Percentiles rank a stretch among this genome's conserved stretches.
Conservation (phyloP, 2,888 invertebrate genomes). For the Callinectes sapidus region DNA sequence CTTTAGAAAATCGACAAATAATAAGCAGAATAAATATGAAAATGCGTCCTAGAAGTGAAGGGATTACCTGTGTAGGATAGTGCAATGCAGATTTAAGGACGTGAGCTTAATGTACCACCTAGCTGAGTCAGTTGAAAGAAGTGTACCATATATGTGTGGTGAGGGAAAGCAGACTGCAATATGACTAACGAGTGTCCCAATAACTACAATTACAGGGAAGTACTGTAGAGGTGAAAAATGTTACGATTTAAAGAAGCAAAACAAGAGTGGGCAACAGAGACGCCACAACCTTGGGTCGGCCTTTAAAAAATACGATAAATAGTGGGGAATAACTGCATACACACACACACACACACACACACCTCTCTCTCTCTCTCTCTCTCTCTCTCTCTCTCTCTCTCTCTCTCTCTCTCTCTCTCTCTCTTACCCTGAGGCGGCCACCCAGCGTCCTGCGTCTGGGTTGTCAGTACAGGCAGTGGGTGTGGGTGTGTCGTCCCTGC, state of each 20-base stretch:
- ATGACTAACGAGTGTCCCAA: too few relatives aligned
- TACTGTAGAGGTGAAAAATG: too few relatives aligned
- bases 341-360: background rate
- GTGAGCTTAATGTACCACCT: too few relatives aligned
- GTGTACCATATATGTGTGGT: too few relatives aligned
- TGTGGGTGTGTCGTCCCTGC: conserved; percentile 29
- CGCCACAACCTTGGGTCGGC: background rate
- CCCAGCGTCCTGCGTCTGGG: conserved; percentile 47
- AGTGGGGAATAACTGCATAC: background rate
- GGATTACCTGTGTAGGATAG: too few relatives aligned
- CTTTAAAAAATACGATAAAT: background rate
- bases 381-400: conserved; percentile 20
- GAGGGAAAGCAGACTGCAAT: too few relatives aligned
- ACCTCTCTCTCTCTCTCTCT: background rate
- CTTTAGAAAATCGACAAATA: too few relatives aligned
- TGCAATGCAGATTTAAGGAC: too few relatives aligned
- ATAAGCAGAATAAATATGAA: too few relatives aligned
- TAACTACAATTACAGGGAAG: too few relatives aligned
- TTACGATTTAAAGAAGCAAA: background rate
- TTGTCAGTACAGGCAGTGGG: conserved; percentile 56
- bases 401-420: conserved; percentile 28
- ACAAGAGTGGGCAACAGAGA: background rate
- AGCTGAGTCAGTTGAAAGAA: too few relatives aligned
- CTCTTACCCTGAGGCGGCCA: conserved; percentile 16
- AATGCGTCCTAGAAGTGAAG: too few relatives aligned